phyloP scores from a whole-genome alignment of 2,113 vertebrate genomes.

The Lynx canadensis region DNA sequence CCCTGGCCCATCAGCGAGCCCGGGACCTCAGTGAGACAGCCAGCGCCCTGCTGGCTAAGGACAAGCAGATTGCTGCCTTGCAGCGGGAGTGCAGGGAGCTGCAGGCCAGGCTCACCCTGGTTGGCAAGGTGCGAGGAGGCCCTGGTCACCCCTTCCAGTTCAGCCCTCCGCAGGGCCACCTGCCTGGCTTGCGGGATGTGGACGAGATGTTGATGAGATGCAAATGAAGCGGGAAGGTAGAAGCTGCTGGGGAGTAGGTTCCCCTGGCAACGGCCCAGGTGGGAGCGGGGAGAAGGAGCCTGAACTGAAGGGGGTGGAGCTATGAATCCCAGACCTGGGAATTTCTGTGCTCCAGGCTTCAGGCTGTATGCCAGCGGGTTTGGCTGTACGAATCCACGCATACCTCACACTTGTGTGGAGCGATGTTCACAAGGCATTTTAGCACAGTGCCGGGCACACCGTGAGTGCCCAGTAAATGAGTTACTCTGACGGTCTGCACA shows the following conservation, averaged over 20 bases:
- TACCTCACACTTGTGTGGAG: not conserved
- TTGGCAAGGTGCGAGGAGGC: constrained; percentile 88
- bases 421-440: not conserved
- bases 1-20: constrained; percentile 94
- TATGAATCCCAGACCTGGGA: constrained; percentile 17
- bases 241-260: constrained; percentile 72
- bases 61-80: constrained; percentile 95
- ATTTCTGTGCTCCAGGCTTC: not conserved
- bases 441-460: not conserved
- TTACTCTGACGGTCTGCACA: not conserved
- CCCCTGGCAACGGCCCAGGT: constrained; percentile 77
- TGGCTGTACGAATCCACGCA: not conserved
- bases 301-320: constrained; percentile 52
- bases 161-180: not conserved
- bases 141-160: not conserved
- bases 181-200: constrained; percentile 14
- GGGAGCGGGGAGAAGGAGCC: constrained; percentile 39
- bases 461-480: not conserved
- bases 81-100: constrained; percentile 93
- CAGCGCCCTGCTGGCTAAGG: constrained; percentile 93
- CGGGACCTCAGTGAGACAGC: constrained; percentile 95
- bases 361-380: not conserved
- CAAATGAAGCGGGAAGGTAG: constrained; percentile 65
- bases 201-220: constrained; percentile 76
- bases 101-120: constrained; percentile 88